A percentile compares a stretch with the other conserved stretches of the same genome.
phyloP scores from a whole-genome alignment of 2,888 invertebrate species.

The Saturnia japonica region DNA sequence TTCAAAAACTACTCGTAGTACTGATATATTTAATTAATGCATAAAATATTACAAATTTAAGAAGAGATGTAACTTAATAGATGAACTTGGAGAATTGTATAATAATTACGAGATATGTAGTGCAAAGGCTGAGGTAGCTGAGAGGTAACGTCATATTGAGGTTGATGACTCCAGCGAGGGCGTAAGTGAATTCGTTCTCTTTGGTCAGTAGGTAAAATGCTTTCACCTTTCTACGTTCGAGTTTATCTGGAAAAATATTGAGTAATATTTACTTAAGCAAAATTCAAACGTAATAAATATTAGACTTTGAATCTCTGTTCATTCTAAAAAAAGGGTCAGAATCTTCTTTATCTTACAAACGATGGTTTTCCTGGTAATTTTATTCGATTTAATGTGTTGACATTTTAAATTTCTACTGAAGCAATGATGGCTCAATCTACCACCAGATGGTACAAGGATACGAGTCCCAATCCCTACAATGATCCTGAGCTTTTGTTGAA shows the following conservation, averaged over 20 bases:
- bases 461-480: no score
- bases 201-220: conserved; percentile 63
- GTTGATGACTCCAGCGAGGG: conserved; percentile 61
- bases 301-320: neutral
- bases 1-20: neutral
- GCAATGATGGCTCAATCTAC: no score
- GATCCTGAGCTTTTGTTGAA: no score
- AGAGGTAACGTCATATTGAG: conserved; percentile 70
- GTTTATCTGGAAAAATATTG: conserved; percentile 52
- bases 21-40: no score
- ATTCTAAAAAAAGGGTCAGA: neutral
- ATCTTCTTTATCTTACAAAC: neutral
- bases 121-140: conserved; percentile 64
- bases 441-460: no score
- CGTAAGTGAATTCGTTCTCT: conserved; percentile 63
- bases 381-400: neutral
- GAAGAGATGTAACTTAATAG: conserved; percentile 45
- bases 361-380: neutral
- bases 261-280: neutral
- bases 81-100: conserved; percentile 73
- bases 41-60: no score
- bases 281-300: neutral
- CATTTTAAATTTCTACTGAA: neutral
- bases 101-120: conserved; percentile 67
- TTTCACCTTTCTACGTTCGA: conserved; percentile 60